These are phyloP conservation scores for Tetraodon nigroviridis DNA, from an alignment of 2,113 vertebrate genomes.

Conservation along the genomic window DNA sequence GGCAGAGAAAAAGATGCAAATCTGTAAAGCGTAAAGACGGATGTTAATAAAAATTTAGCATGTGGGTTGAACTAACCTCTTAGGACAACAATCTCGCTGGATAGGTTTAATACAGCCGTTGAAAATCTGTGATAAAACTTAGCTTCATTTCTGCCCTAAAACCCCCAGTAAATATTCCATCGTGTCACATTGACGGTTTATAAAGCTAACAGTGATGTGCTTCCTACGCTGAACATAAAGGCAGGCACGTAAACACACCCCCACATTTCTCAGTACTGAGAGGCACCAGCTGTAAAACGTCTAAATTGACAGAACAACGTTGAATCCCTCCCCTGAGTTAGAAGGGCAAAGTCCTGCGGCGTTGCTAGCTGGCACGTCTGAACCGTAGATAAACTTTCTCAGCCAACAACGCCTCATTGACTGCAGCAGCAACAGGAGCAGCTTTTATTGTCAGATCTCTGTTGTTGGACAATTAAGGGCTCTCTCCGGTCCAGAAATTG, in stretches of 20 bases:
- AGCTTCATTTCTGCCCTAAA: slow-evolving; percentile 12
- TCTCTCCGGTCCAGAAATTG: slow-evolving; percentile 50
- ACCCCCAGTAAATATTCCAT: slow-evolving; percentile 10
- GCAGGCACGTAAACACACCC: slow-evolving; percentile 65
- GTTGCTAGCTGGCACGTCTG: slow-evolving; percentile 35
- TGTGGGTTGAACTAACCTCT: slow-evolving; percentile 17
- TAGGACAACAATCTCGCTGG: slow-evolving; percentile 6
- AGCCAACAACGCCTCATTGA: slow-evolving; percentile 65
- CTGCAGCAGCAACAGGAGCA: slow-evolving; percentile 43
- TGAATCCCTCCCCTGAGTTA: slow-evolving; percentile 66
- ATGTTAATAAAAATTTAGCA: slow-evolving; percentile 31
- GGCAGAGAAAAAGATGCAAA: slow-evolving; percentile 41
- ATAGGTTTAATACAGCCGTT: slow-evolving; percentile 6
- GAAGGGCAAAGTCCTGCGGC: slow-evolving; percentile 68
- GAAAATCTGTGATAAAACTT: neutral
- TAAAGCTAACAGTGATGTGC: slow-evolving; percentile 49
- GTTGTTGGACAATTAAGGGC: slow-evolving; percentile 69
- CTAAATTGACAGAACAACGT: slow-evolving; percentile 73
- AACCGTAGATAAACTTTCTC: slow-evolving; percentile 64
- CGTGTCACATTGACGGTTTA: slow-evolving; percentile 42
- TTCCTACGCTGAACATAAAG: slow-evolving; percentile 61
- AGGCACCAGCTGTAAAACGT: slow-evolving; percentile 69
- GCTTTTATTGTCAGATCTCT: slow-evolving; percentile 61
- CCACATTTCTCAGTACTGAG: slow-evolving; percentile 67
- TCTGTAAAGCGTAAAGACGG: slow-evolving; percentile 21